Evolutionary conservation across 1,140 invertebrate genomes (phyloP), one percentile per base, ranked within the genome.

Genomic region (Metaphire vulgaris): DNA sequence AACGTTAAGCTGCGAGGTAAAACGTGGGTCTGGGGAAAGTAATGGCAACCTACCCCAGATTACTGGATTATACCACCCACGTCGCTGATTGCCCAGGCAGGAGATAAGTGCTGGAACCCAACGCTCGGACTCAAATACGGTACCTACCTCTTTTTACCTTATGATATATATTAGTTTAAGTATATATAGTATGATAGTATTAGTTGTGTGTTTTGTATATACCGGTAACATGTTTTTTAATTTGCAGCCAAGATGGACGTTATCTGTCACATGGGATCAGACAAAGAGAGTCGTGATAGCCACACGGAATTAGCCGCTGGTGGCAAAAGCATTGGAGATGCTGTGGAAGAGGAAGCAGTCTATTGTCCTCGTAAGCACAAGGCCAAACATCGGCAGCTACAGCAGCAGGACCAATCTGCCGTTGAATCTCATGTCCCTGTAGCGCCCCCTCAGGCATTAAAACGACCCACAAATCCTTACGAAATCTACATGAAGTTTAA

Each of bases 401-500:
- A 86, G 31, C 72, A 72, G 16, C 64, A 77, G 72, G 77, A 77
- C 28, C 69, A 77, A 72, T 77, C 77, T 28, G 66, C 78, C 29
- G 78, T 77, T 21, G 73, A 79, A n/a, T 79, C 33, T 74, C 77
- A 69, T 33, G 74, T 77, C 16, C 75, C 79, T 80, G 69, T 78
- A 1, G 77, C 26, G 83, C 86, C 78, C 82, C 85, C 1, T 86
- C 88, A 83, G 83, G 88, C 67, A 88, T 89, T 88, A 87, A 92
- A 76, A 89, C 93, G 85, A 77, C 82, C 83, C 89, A 92, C 86
- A 89, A 93, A 87, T 89, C 94, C 14, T 89, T 97, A 94, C 87
- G 94, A 97, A 86, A 90, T 96, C 87, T 97, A 92, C 83, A 88
- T 97, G 28, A 93, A 94, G 83, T 96, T 98, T 77, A 89, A 94